These are phyloP conservation scores for Corapipo altera DNA, from an alignment of 2,113 vertebrate species.

Conservation along the genomic window DNA sequence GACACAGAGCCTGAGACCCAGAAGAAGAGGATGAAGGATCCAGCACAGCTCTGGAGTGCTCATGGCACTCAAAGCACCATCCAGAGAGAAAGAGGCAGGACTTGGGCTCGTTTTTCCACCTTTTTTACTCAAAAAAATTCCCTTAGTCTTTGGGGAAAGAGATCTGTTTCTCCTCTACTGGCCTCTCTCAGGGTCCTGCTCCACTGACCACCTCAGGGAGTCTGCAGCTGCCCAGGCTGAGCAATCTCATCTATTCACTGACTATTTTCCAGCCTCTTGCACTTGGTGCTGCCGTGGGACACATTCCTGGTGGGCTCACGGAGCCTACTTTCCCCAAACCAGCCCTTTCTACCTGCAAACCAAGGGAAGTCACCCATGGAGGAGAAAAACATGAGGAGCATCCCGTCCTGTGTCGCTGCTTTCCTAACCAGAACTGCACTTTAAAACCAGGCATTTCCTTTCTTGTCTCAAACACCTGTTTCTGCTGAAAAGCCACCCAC, in stretches of 20 bases:
- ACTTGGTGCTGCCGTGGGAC: not conserved
- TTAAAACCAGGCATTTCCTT: not conserved
- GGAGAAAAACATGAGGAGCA: not conserved
- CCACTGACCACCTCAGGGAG: not conserved
- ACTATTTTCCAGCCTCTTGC: not conserved
- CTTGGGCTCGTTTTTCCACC: not conserved
- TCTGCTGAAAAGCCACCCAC: not conserved
- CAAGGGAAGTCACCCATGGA: not conserved
- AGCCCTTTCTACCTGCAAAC: not conserved
- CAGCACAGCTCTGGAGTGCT: rapidly evolving
- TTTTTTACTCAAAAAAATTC: not conserved
- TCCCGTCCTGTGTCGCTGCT: not conserved
- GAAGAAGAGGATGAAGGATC: not conserved
- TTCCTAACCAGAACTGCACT: not conserved
- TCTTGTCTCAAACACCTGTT: not conserved
- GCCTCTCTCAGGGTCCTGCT: not conserved
- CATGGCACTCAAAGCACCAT: not conserved
- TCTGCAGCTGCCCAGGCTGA: not conserved
- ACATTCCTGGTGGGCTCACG: not conserved
- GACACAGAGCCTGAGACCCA: not conserved
- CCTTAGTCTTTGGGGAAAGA: not conserved
- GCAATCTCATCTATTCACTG: not conserved
- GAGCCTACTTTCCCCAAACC: not conserved
- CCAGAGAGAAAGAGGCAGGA: not conserved
- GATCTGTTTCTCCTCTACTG: rapidly evolving